phyloP scores from a whole-genome alignment of 2,113 vertebrate genomes.

The Heterotis niloticus region DNA sequence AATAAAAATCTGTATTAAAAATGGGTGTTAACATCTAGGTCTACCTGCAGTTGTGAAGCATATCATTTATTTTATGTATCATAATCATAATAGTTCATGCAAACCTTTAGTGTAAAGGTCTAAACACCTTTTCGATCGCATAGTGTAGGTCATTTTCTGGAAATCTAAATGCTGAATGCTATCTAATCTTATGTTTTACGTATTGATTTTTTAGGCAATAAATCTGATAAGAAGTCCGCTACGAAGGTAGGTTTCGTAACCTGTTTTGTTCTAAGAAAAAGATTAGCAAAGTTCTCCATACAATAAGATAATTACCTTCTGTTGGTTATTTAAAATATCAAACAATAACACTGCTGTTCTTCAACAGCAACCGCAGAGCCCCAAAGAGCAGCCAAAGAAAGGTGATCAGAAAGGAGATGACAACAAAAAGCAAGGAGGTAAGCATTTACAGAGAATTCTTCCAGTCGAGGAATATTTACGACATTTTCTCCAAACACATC shows the following conservation, averaged over 20 bases:
- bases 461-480: not conserved
- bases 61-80: too few species aligned
- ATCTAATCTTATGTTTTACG: conserved; percentile 4
- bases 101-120: not conserved
- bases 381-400: conserved; percentile 74
- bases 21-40: too few species aligned
- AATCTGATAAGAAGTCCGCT: conserved; percentile 72
- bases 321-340: not conserved
- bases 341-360: not conserved
- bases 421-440: conserved; percentile 76
- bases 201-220: conserved; percentile 61
- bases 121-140: not conserved
- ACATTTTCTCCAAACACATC: too few species aligned
- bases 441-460: conserved; percentile 30
- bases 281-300: not conserved
- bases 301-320: not conserved
- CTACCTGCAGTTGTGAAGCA: too few species aligned
- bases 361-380: conserved; percentile 67
- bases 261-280: not conserved
- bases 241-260: conserved; percentile 59
- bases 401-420: conserved; percentile 75
- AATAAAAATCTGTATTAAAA: too few species aligned
- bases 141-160: not conserved
- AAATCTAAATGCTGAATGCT: too few species aligned
- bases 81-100: too few species aligned